Conservation (phyloP, 2,888 invertebrate genomes). For the Incurvaria masculella region DNA sequence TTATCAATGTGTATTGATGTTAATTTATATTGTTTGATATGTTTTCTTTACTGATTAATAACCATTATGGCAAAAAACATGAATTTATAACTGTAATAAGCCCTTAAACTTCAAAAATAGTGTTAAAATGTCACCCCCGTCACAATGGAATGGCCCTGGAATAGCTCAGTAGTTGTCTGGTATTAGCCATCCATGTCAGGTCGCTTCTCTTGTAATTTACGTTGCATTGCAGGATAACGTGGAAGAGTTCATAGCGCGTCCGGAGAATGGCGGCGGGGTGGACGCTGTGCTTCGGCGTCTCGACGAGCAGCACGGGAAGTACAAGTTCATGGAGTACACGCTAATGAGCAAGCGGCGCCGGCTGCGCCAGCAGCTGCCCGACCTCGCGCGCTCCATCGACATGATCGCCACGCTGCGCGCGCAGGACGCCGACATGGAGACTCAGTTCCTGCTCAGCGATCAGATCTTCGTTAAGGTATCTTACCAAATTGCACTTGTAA, state of each 20-base stretch:
- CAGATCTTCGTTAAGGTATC: slow-evolving; percentile 79
- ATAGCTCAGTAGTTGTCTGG: too few relatives aligned
- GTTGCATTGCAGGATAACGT: slow-evolving; percentile 77
- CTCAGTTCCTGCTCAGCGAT: slow-evolving; percentile 89
- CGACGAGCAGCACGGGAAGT: slow-evolving; percentile 94
- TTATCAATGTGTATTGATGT: too few relatives aligned
- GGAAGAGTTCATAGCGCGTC: slow-evolving; percentile 82
- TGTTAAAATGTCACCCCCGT: too few relatives aligned
- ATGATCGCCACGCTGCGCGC: slow-evolving; percentile 87
- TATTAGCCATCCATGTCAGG: too few relatives aligned
- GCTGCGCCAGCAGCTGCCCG: slow-evolving; percentile 91
- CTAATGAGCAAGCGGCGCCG: slow-evolving; percentile 82
- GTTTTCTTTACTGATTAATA: too few relatives aligned
- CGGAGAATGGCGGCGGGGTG: slow-evolving; percentile 78
- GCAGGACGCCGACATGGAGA: slow-evolving; percentile 77
- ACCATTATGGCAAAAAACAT: too few relatives aligned
- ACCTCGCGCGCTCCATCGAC: slow-evolving; percentile 84
- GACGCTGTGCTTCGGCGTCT: slow-evolving; percentile 82
- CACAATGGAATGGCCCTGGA: too few relatives aligned
- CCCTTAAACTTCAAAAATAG: too few relatives aligned
- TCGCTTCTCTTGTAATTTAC: background rate
- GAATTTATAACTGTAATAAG: too few relatives aligned
- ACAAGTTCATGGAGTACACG: slow-evolving; percentile 96
- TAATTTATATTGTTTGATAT: too few relatives aligned
- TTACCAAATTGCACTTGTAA: slow-evolving; percentile 7